These are phyloP conservation scores for cat (Felis catus) DNA, from an alignment of 2,113 vertebrate species.

Conservation along the genomic window DNA sequence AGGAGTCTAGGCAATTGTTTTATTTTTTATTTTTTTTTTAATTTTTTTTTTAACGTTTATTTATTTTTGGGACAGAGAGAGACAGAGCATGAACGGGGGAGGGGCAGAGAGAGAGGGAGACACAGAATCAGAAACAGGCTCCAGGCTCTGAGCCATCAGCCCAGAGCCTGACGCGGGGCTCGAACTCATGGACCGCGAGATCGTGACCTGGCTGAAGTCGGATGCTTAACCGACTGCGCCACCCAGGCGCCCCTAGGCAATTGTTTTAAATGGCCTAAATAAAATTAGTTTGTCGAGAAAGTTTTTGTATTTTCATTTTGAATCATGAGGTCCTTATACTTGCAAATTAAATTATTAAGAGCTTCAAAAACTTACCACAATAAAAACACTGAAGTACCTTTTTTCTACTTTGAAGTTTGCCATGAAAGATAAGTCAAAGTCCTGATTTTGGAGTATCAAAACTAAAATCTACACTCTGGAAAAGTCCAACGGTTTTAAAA, in stretches of 20 bases:
- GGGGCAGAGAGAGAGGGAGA: no score
- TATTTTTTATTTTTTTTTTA: neutral
- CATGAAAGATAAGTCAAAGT: neutral
- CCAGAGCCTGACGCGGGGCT: no score
- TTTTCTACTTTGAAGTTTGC: neutral
- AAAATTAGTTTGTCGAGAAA: neutral
- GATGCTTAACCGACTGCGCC: no score
- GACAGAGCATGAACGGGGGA: no score
- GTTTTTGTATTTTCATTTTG: neutral
- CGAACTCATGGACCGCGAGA: no score
- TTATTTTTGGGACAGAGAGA: no score
- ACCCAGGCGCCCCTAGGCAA: no score
- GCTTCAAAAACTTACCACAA: neutral
- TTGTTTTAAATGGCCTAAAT: neutral
- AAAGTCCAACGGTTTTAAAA: neutral
- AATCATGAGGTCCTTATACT: neutral
- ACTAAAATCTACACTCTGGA: neutral
- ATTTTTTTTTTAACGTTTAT: no score
- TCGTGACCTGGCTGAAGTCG: no score
- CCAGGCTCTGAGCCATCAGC: no score
- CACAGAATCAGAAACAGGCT: no score
- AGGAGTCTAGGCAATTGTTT: neutral
- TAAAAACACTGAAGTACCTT: neutral
- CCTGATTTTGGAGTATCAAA: neutral
- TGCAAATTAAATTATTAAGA: neutral